phyloP scores from a whole-genome alignment of 2,888 invertebrate species.

The Megaustenia siamemsis region DNA sequence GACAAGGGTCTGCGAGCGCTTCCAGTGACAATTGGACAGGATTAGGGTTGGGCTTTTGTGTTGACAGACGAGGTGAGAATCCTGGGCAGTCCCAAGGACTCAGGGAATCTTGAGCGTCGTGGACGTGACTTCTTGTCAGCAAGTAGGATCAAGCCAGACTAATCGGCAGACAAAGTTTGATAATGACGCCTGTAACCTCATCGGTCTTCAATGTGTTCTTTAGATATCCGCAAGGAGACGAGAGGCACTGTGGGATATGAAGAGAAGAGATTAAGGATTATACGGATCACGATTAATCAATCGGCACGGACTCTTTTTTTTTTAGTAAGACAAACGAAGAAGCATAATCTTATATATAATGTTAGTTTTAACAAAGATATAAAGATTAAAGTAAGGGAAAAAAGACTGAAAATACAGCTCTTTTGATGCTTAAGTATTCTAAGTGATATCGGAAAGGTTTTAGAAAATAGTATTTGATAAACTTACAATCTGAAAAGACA shows the following conservation, averaged over 20 bases:
- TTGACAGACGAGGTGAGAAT: conserved; percentile 49
- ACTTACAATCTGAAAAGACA: too few relatives aligned
- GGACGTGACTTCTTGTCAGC: conserved; percentile 35
- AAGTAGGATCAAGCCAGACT: conserved; percentile 34
- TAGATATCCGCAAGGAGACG: background rate
- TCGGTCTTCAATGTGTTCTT: conserved; percentile 39
- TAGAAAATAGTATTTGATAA: too few relatives aligned
- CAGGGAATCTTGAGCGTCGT: conserved; percentile 28
- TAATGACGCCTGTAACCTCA: conserved; percentile 40
- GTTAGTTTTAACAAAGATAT: background rate
- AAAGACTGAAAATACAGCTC: background rate
- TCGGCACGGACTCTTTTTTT: background rate
- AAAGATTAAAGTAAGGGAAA: background rate
- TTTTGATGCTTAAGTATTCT: background rate
- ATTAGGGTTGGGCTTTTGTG: conserved; percentile 38
- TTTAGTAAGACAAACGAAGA: background rate
- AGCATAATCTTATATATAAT: background rate
- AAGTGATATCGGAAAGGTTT: too few relatives aligned
- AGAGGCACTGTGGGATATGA: background rate
- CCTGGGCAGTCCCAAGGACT: conserved; percentile 42
- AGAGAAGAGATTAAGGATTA: conserved; percentile 35
- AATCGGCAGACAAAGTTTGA: conserved; percentile 47
- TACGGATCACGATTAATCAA: conserved; percentile 16
- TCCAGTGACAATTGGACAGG: conserved; percentile 41
- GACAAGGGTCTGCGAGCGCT: conserved; percentile 44